These are phyloP conservation scores for Dendronephthya gigantea DNA, from an alignment of 64 coral and sea anemone species.

Conservation along the genomic window DNA sequence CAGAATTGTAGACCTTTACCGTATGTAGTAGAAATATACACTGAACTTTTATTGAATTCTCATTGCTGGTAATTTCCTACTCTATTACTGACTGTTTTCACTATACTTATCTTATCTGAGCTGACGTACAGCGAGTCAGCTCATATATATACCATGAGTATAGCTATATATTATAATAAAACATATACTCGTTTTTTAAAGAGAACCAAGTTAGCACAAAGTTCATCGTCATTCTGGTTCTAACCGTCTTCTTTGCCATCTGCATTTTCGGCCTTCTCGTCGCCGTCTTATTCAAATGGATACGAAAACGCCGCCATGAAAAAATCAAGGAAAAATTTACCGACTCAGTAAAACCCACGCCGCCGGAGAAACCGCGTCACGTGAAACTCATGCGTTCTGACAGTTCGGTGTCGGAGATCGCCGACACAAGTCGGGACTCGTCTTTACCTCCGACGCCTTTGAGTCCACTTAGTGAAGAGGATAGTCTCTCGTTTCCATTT, in stretches of 20 bases:
- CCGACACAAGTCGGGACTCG: not conserved
- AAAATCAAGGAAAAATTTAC: not conserved
- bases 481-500: not conserved
- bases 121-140: no score
- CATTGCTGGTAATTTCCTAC: no score
- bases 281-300: no score
- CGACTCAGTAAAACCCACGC: not conserved
- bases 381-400: not conserved
- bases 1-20: no score
- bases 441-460: not conserved
- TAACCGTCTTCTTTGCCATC: not conserved
- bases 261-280: not conserved
- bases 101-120: no score
- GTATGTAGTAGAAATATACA: no score
- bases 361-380: not conserved
- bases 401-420: not conserved
- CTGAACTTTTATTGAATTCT: no score
- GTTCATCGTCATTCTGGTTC: not conserved
- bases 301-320: not conserved
- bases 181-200: not conserved
- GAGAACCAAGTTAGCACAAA: not conserved
- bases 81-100: no score
- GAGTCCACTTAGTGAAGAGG: slow-evolving; percentile 7
- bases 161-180: not conserved
- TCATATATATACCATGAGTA: no score